Evolutionary conservation across 2,888 invertebrate genomes (phyloP), one percentile per base, ranked within the genome.

Genomic region (Sylvicola fuscatus): DNA sequence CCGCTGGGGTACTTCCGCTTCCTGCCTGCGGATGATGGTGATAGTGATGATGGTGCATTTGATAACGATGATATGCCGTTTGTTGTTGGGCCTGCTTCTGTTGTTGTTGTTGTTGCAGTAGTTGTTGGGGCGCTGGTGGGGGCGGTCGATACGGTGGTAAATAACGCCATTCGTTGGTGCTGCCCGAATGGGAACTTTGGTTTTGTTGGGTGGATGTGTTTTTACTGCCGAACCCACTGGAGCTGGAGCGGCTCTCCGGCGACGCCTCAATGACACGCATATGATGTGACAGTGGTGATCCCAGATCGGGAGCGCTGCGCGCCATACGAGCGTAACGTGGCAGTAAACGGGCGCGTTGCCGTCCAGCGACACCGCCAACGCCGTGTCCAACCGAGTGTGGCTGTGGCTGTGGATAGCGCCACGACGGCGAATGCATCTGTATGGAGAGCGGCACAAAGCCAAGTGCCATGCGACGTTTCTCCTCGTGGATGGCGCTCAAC

Each of bases 201-300:
- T 79, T 80, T 51, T 80, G 81, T 49, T 77, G 77, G 27, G 72
- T 70, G 16, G 80, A 79, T 27, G 83, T 84, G 60, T 87, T 89
- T 53, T 87, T 84, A 50, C 86, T 86, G 40, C 86, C 87, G 54
- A 87, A 86, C 11, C 87, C 87, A 52, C 83, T 83, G 27, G 84
- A 84, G 49, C 83, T 84, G 13, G 83, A 83, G 35, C 84, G 70
- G 49, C 82, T 82, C 54, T 86, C 86, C 1, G 87, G 87, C 3
- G 84, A 86, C 7, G 82, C 77, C 52, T 82, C 81, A 50, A 70
- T 60, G 2, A 61, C 58, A 16, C 53, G 50, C 41, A 55, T 42
- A 11, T 54, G 48, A 2, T 49, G 39, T 70, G 62, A 27, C 39
- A 70, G 62, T 27, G 76, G 73, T 14, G 71, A 71, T 33, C 73